phyloP scores from a whole-genome alignment of 2,113 vertebrate genomes.

The Gavia stellata region DNA sequence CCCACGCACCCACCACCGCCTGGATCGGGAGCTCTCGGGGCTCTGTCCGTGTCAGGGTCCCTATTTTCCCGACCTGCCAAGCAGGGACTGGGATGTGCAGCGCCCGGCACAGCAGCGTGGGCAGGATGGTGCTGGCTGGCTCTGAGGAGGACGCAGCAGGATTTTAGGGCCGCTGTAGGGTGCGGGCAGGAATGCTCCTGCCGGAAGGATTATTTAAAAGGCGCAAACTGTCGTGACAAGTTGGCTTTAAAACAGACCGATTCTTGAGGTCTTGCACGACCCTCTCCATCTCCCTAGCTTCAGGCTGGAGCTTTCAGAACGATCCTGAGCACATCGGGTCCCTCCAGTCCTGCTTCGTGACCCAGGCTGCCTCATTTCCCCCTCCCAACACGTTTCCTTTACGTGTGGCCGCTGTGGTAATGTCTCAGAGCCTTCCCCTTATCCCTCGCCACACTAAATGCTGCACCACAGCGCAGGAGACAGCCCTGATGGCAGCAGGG shows the following conservation, averaged over 20 bases:
- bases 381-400: not conserved
- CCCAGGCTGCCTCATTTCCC: not conserved
- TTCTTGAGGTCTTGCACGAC: not conserved
- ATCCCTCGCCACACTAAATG: fast-evolving
- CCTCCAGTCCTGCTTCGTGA: fast-evolving
- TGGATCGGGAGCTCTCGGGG: not conserved
- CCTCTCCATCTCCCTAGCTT: not conserved
- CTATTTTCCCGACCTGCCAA: not conserved
- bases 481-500: not conserved
- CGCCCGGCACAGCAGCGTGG: fast-evolving
- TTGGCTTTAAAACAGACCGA: not conserved
- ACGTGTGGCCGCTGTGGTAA: fast-evolving
- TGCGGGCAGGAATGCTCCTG: not conserved
- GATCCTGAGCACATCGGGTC: fast-evolving
- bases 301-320: not conserved
- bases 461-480: not conserved
- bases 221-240: fast-evolving
- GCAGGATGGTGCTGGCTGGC: not conserved
- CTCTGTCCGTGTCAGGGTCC: not conserved
- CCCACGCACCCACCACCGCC: not conserved
- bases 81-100: not conserved
- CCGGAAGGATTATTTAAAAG: not conserved
- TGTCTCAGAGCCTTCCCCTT: not conserved
- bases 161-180: not conserved
- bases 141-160: not conserved